Evolutionary conservation across 1,140 invertebrate genomes (phyloP).

Genomic region (Listronotus bonariensis): DNA sequence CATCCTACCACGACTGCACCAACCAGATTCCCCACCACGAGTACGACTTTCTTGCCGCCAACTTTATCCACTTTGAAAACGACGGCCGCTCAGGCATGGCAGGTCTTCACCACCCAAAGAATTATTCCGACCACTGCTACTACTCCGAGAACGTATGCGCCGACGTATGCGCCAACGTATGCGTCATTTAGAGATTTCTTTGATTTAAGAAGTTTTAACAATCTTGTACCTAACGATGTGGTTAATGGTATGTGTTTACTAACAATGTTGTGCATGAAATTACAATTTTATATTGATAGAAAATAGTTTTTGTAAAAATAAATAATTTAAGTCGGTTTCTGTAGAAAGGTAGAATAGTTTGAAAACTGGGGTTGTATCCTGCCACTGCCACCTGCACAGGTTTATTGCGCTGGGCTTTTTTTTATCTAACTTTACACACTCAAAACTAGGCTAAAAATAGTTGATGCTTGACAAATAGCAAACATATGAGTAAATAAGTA

Average conservation of each 20-base stretch:
- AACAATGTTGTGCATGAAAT: too few relatives aligned
- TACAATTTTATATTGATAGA: too few relatives aligned
- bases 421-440: too few relatives aligned
- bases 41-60: slow-evolving; percentile 51
- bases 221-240: slow-evolving; percentile 46
- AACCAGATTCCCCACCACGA: slow-evolving; percentile 47
- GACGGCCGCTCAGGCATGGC: slow-evolving; percentile 33
- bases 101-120: slow-evolving; percentile 41
- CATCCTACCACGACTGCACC: slow-evolving; percentile 56
- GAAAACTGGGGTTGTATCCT: too few relatives aligned
- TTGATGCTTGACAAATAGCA: too few relatives aligned
- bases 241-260: slow-evolving; percentile 45
- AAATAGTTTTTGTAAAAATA: too few relatives aligned
- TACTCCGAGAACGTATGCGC: slow-evolving; percentile 22
- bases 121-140: slow-evolving; percentile 44
- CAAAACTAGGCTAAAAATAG: too few relatives aligned
- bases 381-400: too few relatives aligned
- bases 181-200: slow-evolving; percentile 44
- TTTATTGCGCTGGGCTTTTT: too few relatives aligned
- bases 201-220: slow-evolving; percentile 46
- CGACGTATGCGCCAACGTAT: slow-evolving; percentile 25
- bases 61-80: slow-evolving; percentile 57
- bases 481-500: too few relatives aligned
- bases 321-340: too few relatives aligned
- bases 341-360: too few relatives aligned